These are phyloP conservation scores for Petromus typicus DNA, from an alignment of 2,113 vertebrate species.

Conservation along the genomic window DNA sequence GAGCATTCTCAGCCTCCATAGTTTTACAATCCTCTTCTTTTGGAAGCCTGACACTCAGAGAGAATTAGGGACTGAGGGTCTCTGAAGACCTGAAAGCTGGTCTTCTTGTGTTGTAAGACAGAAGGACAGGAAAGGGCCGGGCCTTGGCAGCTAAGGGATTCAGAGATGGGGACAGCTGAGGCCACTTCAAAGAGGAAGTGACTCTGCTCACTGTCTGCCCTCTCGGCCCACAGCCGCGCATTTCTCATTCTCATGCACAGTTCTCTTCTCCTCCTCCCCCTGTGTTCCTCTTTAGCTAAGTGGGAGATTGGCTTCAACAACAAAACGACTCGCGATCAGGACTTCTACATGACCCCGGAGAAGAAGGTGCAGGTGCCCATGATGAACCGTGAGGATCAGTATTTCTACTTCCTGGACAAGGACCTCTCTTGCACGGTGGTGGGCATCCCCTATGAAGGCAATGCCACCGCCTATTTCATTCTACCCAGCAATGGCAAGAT, in stretches of 20 bases:
- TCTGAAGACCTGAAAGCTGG: neutral
- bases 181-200: rapidly evolving
- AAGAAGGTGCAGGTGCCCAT: constrained; percentile 80
- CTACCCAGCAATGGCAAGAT: constrained; percentile 91
- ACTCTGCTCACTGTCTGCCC: rapidly evolving
- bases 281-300: constrained; percentile 65
- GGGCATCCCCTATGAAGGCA: constrained; percentile 91
- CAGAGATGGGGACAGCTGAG: rapidly evolving
- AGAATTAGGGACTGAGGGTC: neutral
- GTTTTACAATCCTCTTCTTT: no score
- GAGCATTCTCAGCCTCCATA: rapidly evolving
- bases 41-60: neutral
- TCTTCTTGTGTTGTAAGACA: neutral
- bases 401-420: constrained; percentile 78
- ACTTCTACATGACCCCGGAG: constrained; percentile 80
- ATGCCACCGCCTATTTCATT: constrained; percentile 90
- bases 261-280: neutral
- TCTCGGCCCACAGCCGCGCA: neutral
- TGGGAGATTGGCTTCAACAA: constrained; percentile 83
- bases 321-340: constrained; percentile 1
- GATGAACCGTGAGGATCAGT: constrained; percentile 69
- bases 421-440: constrained; percentile 87
- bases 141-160: neutral
- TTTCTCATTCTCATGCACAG: neutral
- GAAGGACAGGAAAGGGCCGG: neutral